Base-by-base conservation (phyloP, 2,888 invertebrate species). In the Pyralis farinalis region DNA sequence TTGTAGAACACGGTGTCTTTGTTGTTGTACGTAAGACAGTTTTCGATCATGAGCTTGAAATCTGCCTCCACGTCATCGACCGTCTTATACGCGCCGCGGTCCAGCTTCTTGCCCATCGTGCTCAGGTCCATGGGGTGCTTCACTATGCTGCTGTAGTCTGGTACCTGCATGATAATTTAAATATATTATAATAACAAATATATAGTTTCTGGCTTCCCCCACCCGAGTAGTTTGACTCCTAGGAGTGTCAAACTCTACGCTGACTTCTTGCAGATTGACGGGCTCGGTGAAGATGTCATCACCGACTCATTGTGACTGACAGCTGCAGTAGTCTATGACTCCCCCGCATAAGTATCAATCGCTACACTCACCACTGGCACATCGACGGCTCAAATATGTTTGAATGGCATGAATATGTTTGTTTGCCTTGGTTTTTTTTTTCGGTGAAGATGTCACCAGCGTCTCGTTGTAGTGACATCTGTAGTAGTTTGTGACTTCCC, bases 41-140 rank as follows among this genome's bases (percentile, higher is more conserved):
- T 99, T 52, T 93, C 93, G 42, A 98, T 96, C 95, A 99, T 98
- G n/a, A 98, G 91, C 62, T 94, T 93, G 73, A 99, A 98, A 85
- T 99, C 99, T 0, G 90, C 90, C 66, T 97, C 96, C 63, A 99
- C 92, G 22, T 95, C 93, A 46, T 94, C 93, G 29, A 98, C 88
- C 37, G 91, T 92, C 5, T 84, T 80, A 72, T 97, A 97, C 1
- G 58, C 60, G 34, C 83, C 85, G 12, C 80, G 94, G 43, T 95
- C 94, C 11, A 96, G 80, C 77, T 95, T 95, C 47, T 86, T 90
- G 47, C 93, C 91, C 96, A 99, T 99, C 0, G 95, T 94, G 51
- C 85, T 85, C 1, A 87, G 65, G 34, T 88, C 88, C 87, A 88
- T 88, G 0, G 87, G 88, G 20, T 84, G 71, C 41, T 79, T 86